phyloP scores from a whole-genome alignment of 2,888 invertebrate genomes.

The Ormyrus nitidulus region DNA sequence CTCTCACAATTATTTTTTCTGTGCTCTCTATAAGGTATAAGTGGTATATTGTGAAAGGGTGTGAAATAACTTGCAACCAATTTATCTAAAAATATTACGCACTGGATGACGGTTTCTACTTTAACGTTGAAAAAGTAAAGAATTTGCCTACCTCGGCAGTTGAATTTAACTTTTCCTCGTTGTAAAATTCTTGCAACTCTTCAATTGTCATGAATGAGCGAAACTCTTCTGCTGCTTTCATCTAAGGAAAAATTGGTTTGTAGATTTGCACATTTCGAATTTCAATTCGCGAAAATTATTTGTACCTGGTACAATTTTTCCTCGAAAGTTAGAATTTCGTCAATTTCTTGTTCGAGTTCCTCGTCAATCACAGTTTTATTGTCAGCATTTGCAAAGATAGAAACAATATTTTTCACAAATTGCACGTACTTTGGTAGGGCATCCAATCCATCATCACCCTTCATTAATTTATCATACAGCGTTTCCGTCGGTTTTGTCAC shows the following conservation, averaged over 20 bases:
- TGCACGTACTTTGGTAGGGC: slow-evolving; percentile 4
- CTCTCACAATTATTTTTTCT: slow-evolving; percentile 10
- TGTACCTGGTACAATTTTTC: not conserved
- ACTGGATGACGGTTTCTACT: not conserved
- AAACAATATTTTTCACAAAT: slow-evolving; percentile 18
- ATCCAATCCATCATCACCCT: not conserved
- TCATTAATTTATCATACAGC: slow-evolving; percentile 15
- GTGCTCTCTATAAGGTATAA: not conserved
- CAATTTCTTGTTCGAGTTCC: not conserved
- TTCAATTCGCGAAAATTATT: not conserved
- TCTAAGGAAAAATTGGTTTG: slow-evolving; percentile 4
- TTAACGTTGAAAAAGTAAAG: not conserved
- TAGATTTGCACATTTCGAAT: not conserved
- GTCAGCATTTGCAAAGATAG: slow-evolving; percentile 11
- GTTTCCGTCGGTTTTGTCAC: not conserved
- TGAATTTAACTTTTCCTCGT: not conserved
- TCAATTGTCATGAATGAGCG: slow-evolving; percentile 3
- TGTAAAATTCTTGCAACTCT: slow-evolving; percentile 13
- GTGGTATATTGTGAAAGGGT: slow-evolving; percentile 1
- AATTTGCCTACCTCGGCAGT: not conserved
- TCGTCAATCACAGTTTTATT: not conserved
- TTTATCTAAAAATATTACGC: slow-evolving; percentile 13
- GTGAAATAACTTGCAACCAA: slow-evolving; percentile 6
- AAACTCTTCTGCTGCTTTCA: not conserved
- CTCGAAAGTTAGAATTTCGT: slow-evolving; percentile 18